A percentile compares a stretch with the other conserved stretches of the same genome.
Conservation (phyloP, 2,888 invertebrate genomes). For the Antheraea assamensis region DNA sequence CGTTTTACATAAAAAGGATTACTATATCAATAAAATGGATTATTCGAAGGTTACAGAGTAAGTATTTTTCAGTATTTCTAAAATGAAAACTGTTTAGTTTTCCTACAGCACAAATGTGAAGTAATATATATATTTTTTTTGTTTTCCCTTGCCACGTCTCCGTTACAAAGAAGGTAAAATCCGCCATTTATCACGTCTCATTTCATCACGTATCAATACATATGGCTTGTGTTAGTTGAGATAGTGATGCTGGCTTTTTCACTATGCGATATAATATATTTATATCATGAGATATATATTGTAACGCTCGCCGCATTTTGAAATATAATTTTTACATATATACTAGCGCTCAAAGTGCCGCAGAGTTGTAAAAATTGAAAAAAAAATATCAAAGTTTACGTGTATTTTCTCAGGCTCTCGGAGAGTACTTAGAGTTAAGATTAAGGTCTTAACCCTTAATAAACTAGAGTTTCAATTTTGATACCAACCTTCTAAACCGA, state of each 20-base stretch:
- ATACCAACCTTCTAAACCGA: too few species aligned
- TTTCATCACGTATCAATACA: background rate
- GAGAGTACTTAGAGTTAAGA: too few species aligned
- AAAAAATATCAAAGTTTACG: too few species aligned
- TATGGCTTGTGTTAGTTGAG: background rate
- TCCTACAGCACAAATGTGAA: background rate
- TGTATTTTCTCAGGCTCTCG: too few species aligned
- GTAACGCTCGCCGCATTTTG: too few species aligned
- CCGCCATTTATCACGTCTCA: background rate
- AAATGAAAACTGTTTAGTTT: background rate
- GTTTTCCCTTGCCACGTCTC: constrained; percentile 9
- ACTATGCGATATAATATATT: background rate
- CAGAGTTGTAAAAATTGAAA: too few species aligned
- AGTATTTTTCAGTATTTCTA: constrained; percentile 39
- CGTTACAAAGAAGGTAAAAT: constrained; percentile 12
- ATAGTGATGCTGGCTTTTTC: background rate
- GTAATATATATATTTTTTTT: constrained; percentile 3
- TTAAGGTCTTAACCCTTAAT: too few species aligned
- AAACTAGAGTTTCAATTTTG: too few species aligned
- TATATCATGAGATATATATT: too few species aligned
- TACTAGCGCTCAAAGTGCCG: too few species aligned
- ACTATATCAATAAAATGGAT: constrained; percentile 95
- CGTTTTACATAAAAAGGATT: constrained; percentile 91
- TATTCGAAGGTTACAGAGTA: constrained; percentile 90
- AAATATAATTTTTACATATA: too few species aligned